A percentile compares a stretch with the other conserved stretches of the same genome.
Conservation (phyloP, 2,113 vertebrate genomes). For the Nansenia antarctica region DNA sequence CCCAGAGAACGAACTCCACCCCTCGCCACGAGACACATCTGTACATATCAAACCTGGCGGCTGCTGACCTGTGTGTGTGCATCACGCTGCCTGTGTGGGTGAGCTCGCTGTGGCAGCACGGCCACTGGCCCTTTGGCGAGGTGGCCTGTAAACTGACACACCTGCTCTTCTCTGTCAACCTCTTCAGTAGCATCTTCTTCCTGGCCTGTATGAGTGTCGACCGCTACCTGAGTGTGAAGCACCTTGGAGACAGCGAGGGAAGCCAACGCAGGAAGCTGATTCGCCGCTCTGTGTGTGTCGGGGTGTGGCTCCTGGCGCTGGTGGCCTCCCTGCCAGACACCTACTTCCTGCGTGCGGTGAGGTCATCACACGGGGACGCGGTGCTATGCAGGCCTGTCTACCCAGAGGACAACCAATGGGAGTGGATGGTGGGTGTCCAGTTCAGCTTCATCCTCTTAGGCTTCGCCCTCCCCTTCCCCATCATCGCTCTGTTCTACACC, state of each 20-base stretch:
- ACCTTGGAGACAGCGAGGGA: slow-evolving; percentile 23
- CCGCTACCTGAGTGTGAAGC: slow-evolving; percentile 82
- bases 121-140: slow-evolving; percentile 92
- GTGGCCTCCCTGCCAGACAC: slow-evolving; percentile 86
- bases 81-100: slow-evolving; percentile 93
- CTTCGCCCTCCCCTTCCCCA: slow-evolving; percentile 86
- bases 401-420: slow-evolving; percentile 82
- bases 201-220: slow-evolving; percentile 94
- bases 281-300: slow-evolving; percentile 78
- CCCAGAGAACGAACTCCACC: slow-evolving; percentile 81
- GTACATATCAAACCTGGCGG: slow-evolving; percentile 91
- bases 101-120: slow-evolving; percentile 85
- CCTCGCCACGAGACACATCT: slow-evolving; percentile 89
- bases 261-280: slow-evolving; percentile 69
- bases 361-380: slow-evolving; percentile 71
- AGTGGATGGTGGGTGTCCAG: slow-evolving; percentile 92
- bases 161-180: slow-evolving; percentile 91
- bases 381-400: slow-evolving; percentile 87
- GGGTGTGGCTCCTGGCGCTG: slow-evolving; percentile 88
- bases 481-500: slow-evolving; percentile 87
- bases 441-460: slow-evolving; percentile 87
- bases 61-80: slow-evolving; percentile 90
- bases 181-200: slow-evolving; percentile 95
- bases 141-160: slow-evolving; percentile 89
- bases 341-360: slow-evolving; percentile 85